A percentile compares a stretch with the other conserved stretches of the same genome.
Conservation (phyloP, 2,888 invertebrate genomes). For the Cecidostiba fungosa region DNA sequence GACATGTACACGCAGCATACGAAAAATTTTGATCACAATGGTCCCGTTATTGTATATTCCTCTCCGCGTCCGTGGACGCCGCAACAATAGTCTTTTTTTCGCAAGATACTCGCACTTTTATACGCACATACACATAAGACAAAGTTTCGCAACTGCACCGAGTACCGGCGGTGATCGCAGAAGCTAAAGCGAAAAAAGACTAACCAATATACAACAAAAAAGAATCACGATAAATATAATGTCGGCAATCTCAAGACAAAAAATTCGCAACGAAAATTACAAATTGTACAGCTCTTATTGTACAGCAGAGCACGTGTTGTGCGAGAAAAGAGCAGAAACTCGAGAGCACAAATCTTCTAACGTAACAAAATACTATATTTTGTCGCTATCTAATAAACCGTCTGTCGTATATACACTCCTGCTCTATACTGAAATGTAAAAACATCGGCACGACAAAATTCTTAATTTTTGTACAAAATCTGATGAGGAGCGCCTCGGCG, state of each 20-base stretch:
- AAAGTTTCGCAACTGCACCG: conserved; percentile 30
- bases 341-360: no score
- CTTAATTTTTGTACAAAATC: neutral
- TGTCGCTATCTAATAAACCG: neutral
- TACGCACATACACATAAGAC: neutral
- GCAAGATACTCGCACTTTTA: conserved; percentile 37
- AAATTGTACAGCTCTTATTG: no score
- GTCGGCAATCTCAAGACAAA: neutral
- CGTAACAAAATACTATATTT: neutral
- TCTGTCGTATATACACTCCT: neutral
- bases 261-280: neutral
- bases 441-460: neutral
- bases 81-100: conserved; percentile 45
- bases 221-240: neutral
- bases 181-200: neutral
- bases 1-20: neutral
- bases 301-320: no score
- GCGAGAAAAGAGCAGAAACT: no score
- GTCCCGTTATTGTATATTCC: conserved; percentile 29
- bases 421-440: neutral
- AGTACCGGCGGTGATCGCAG: neutral
- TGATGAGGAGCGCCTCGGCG: neutral
- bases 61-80: neutral
- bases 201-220: neutral
- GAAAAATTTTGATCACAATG: conserved; percentile 43